Conservation (phyloP, 2,797 vertebrate genomes). For the Podargus strigoides region DNA sequence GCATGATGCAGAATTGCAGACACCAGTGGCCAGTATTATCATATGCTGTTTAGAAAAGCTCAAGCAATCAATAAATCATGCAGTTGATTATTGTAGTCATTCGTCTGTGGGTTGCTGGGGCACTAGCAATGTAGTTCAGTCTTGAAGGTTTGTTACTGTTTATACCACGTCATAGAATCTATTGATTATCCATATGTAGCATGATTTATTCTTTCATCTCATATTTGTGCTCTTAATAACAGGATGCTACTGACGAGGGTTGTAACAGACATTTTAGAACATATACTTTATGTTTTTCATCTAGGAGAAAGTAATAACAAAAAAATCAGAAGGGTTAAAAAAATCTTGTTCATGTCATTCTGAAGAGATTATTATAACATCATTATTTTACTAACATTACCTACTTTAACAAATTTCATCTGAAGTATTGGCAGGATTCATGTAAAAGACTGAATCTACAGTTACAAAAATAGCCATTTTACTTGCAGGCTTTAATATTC, state of each 20-base stretch:
- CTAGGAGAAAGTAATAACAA: background rate
- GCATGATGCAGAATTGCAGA: background rate
- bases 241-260: background rate
- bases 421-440: background rate
- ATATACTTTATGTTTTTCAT: background rate
- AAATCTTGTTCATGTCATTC: background rate
- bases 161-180: background rate
- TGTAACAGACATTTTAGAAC: background rate
- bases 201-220: constrained; percentile 29
- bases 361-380: background rate
- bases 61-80: background rate
- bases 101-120: background rate
- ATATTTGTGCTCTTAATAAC: background rate
- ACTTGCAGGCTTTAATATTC: background rate
- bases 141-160: background rate
- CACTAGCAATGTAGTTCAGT: background rate
- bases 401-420: background rate
- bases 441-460: background rate
- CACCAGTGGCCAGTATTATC: background rate
- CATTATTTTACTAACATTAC: constrained; percentile 8
- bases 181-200: background rate
- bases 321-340: background rate
- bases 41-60: background rate
- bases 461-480: background rate
- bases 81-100: background rate